These are phyloP conservation scores for Peromyscus californicus DNA, from an alignment of 2,113 vertebrate species.

Conservation along the genomic window DNA sequence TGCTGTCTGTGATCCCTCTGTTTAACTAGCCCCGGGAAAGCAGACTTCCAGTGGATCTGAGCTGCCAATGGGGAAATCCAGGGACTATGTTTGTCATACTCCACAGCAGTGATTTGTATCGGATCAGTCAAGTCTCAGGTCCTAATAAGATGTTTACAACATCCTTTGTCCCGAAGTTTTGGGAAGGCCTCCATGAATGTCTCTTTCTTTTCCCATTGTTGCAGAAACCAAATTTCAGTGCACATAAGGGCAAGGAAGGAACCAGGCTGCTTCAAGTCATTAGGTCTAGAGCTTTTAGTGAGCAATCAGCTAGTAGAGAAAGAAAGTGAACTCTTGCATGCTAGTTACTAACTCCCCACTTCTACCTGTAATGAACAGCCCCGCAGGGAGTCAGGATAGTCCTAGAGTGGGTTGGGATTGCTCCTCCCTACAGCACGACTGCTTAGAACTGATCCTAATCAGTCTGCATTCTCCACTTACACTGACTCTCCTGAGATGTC, in stretches of 20 bases:
- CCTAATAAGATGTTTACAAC: background rate
- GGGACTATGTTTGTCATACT: background rate
- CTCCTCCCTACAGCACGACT: too few relatives aligned
- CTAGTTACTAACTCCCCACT: background rate
- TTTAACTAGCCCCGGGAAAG: background rate
- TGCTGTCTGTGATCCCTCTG: background rate
- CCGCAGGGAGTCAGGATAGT: background rate
- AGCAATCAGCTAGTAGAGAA: background rate
- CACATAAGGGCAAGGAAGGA: background rate
- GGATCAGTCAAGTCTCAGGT: slow-evolving; percentile 13
- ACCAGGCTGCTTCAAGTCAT: background rate
- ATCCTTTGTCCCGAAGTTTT: slow-evolving; percentile 8
- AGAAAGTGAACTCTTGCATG: background rate
- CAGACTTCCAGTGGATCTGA: background rate
- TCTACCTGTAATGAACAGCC: background rate
- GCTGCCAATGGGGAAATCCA: background rate
- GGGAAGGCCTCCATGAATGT: background rate
- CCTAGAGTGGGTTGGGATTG: background rate
- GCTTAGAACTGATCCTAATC: background rate
- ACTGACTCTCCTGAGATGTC: background rate
- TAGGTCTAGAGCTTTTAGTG: background rate
- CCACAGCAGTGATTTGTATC: background rate
- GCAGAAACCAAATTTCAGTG: background rate
- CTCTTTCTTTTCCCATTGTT: background rate
- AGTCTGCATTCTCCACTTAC: background rate